These are phyloP conservation scores for Leucophenga maculata DNA, from an alignment of 2,888 invertebrate species.

Conservation along the genomic window DNA sequence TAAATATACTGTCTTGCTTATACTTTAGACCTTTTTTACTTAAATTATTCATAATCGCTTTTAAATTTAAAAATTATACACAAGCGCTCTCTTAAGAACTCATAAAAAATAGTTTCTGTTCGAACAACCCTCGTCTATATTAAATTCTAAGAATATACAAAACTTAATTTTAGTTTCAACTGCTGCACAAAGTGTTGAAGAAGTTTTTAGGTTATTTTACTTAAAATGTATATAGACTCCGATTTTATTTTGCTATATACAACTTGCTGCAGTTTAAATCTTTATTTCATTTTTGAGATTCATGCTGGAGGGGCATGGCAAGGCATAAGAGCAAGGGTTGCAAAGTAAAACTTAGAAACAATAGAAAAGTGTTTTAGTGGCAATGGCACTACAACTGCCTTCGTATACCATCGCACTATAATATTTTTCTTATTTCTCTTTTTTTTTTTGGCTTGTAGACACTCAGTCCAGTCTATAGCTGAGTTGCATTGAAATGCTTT, in stretches of 20 bases:
- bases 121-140: too few relatives aligned
- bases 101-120: too few relatives aligned
- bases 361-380: constrained; percentile 24
- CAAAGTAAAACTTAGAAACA: constrained; percentile 11
- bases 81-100: too few relatives aligned
- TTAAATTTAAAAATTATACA: too few relatives aligned
- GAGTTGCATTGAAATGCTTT: neutral
- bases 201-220: constrained; percentile 25
- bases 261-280: neutral
- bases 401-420: neutral
- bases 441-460: neutral
- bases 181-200: constrained; percentile 11
- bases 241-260: neutral
- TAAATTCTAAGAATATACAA: too few relatives aligned
- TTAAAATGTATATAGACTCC: neutral
- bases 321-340: neutral
- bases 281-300: neutral
- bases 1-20: too few relatives aligned
- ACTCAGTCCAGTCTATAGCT: neutral
- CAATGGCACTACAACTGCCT: neutral
- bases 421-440: too few relatives aligned
- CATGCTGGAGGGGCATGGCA: neutral
- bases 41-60: too few relatives aligned
- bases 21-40: too few relatives aligned
- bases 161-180: neutral